Evolutionary conservation across 2,113 vertebrate species (phyloP).

Genomic region (Erinaceus europaeus): DNA sequence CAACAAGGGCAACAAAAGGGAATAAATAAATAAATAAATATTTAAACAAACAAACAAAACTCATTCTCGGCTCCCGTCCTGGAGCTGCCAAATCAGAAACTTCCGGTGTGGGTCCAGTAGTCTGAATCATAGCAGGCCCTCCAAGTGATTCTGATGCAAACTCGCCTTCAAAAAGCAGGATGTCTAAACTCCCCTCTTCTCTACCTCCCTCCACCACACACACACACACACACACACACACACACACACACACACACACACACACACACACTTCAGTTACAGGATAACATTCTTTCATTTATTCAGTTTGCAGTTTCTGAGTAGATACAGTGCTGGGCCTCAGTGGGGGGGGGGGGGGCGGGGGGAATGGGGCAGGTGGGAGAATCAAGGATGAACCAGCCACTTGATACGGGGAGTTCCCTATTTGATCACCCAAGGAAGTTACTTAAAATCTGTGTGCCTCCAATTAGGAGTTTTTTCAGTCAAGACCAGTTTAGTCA

Average conservation of each 20-base stretch:
- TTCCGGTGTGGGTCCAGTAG: too few relatives aligned
- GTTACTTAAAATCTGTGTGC: neutral
- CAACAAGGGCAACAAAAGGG: too few relatives aligned
- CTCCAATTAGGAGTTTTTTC: neutral
- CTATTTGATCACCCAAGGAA: neutral
- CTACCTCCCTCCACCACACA: too few relatives aligned
- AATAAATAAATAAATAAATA: too few relatives aligned
- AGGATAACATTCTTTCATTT: too few relatives aligned
- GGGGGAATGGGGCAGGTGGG: fast-evolving
- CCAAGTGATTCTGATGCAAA: neutral
- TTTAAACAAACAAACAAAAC: too few relatives aligned
- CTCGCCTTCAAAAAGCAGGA: too few relatives aligned
- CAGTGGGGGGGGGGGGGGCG: neutral
- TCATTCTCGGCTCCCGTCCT: neutral
- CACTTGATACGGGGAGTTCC: fast-evolving
- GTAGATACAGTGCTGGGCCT: neutral
- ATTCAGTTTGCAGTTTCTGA: neutral
- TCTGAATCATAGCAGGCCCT: neutral
- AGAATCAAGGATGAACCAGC: neutral
- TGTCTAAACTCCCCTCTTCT: too few relatives aligned
- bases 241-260: too few relatives aligned
- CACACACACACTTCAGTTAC: too few relatives aligned
- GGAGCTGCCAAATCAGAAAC: neutral
- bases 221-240: too few relatives aligned
- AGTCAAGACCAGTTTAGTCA: neutral